Evolutionary conservation across 2,888 invertebrate species (phyloP), one percentile per base, ranked within the genome.

Genomic region (Leucophenga montana): DNA sequence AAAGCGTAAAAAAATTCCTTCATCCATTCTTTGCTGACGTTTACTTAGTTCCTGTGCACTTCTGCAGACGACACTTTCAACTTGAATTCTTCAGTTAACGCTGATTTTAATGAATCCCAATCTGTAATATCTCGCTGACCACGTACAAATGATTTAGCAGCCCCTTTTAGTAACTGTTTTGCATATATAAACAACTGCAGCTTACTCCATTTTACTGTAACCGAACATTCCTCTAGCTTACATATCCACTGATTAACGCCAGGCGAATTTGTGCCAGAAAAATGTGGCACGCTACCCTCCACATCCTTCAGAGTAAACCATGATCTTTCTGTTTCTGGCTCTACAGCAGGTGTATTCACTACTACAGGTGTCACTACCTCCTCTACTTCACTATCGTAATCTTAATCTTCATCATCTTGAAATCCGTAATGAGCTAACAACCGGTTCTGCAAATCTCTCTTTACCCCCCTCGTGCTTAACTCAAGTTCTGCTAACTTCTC

Each of bases 1-100:
- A 56, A 20, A 3, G 56, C 79, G 74, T 64, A 73, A 82, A 0
- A 75, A 44, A 11, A 57, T 62, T 59, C 33, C 3, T 48, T 48
- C 48, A 6, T 13, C 48, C 11, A 6, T 48, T 48, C 48, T 13
- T 16, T 48, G 48, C 13, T 13, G 5, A 16, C 48, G 48, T 16
- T 48, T 13, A 13, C 48, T 39, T 39, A 54, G 44, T 57, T 62
- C 64, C 9, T 20, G 44, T 31, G 27, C 31, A 69, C 68, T 44
- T 54, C 22, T 57, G 39, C 27, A 61, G 39, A 31, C 64, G 22
- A 66, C 31, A 56, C 3, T 46, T 50, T 68, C 3, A 68, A 54
- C 1, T 48, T 27, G 20, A 71, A 71, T 20, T 72, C 66, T 5
- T 56, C 53, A 8, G 13, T n/a, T 27, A 70, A 66, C 11, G 44